A percentile compares a stretch with the other conserved stretches of the same genome.
Evolutionary conservation across 2,888 invertebrate genomes (phyloP).

Genomic region (Atrina japonica): DNA sequence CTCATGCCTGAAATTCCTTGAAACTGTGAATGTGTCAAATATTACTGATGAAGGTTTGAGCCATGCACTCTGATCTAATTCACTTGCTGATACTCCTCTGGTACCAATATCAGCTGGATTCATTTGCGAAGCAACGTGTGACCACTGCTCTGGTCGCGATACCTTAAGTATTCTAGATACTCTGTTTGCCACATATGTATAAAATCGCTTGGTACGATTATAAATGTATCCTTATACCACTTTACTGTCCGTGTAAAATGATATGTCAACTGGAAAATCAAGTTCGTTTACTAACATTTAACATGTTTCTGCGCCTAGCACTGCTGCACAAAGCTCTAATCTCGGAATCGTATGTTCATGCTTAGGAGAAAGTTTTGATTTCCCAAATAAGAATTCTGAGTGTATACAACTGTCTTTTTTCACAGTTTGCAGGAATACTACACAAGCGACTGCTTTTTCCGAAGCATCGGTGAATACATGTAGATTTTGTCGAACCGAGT

Average conservation of each 20-base stretch:
- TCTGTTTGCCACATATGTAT: no score
- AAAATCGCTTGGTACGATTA: slow-evolving; percentile 46
- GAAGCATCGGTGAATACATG: slow-evolving; percentile 57
- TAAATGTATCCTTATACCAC: no score
- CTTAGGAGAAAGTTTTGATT: no score
- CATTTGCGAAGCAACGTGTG: slow-evolving; percentile 34
- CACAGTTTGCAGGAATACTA: slow-evolving; percentile 42
- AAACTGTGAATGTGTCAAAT: background rate
- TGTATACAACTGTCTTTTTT: slow-evolving; percentile 32
- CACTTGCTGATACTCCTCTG: slow-evolving; percentile 16
- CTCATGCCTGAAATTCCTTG: slow-evolving; percentile 7
- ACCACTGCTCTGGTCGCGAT: slow-evolving; percentile 45
- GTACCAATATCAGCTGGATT: slow-evolving; percentile 50
- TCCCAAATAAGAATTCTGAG: no score
- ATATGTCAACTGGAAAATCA: slow-evolving; percentile 23
- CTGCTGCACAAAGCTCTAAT: no score
- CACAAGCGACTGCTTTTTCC: slow-evolving; percentile 52
- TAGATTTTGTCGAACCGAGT: slow-evolving; percentile 15
- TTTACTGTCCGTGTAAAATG: no score
- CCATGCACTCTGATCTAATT: slow-evolving; percentile 37
- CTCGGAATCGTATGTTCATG: slow-evolving; percentile 50
- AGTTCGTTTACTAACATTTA: no score
- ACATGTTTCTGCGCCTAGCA: slow-evolving; percentile 45
- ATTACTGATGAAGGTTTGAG: slow-evolving; percentile 1
- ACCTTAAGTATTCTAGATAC: slow-evolving; percentile 33